phyloP scores from a whole-genome alignment of 1,140 invertebrate genomes.

The Sogatella furcifera region DNA sequence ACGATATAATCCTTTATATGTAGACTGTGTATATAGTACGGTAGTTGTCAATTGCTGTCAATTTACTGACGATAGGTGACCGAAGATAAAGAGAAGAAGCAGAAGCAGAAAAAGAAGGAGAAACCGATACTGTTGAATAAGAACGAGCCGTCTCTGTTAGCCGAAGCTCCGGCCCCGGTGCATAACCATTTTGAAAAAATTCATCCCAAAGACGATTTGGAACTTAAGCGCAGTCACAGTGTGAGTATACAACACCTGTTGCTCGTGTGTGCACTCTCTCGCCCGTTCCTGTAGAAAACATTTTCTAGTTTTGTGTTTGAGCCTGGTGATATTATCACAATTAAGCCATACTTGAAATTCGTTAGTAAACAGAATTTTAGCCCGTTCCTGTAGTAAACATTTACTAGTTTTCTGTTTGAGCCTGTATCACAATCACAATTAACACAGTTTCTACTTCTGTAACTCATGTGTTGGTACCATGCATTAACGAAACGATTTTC shows the following conservation, averaged over 20 bases:
- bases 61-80: constrained; percentile 18
- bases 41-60: too few species aligned
- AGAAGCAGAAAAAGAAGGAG: constrained; percentile 38
- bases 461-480: too few species aligned
- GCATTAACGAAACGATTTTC: too few species aligned
- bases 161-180: constrained; percentile 28
- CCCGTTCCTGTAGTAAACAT: too few species aligned
- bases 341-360: background rate
- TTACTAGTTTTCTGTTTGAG: too few species aligned
- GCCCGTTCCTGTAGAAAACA: background rate
- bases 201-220: constrained; percentile 70
- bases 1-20: too few species aligned
- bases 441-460: too few species aligned
- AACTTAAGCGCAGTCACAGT: constrained; percentile 38
- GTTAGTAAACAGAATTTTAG: too few species aligned
- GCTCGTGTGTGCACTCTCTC: background rate
- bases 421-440: too few species aligned
- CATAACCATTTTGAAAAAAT: constrained; percentile 65
- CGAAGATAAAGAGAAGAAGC: constrained; percentile 31
- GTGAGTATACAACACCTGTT: constrained; percentile 27
- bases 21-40: too few species aligned
- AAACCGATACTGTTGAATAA: constrained; percentile 55
- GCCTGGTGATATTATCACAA: background rate
- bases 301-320: background rate
- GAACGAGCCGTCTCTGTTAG: constrained; percentile 40